phyloP scores from a whole-genome alignment of 2,888 invertebrate species.

The Loripinus fragilis region DNA sequence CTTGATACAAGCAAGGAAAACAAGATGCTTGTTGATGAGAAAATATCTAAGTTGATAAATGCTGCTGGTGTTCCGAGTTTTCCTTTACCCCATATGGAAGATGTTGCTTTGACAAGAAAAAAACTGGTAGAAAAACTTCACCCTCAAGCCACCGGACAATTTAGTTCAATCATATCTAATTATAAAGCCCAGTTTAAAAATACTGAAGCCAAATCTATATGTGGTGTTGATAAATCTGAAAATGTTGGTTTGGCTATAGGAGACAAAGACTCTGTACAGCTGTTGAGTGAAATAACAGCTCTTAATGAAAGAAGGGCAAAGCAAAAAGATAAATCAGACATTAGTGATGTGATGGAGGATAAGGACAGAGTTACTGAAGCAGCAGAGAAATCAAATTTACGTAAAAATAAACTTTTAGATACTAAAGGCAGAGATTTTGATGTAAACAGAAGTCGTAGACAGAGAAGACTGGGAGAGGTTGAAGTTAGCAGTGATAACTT shows the following conservation, averaged over 20 bases:
- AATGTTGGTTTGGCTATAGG: background rate
- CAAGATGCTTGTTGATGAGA: conserved; percentile 19
- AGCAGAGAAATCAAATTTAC: too few relatives aligned
- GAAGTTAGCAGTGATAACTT: background rate
- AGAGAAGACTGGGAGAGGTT: background rate
- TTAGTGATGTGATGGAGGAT: background rate
- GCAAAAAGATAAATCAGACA: background rate
- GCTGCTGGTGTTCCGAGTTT: conserved; percentile 64
- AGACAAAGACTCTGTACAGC: background rate
- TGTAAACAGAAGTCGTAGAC: background rate
- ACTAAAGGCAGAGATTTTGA: too few relatives aligned
- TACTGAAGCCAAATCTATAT: background rate
- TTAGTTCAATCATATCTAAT: conserved; percentile 37
- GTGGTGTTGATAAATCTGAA: background rate
- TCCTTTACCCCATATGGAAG: conserved; percentile 46
- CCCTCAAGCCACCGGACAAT: conserved; percentile 33
- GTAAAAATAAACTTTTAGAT: too few relatives aligned
- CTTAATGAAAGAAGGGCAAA: background rate
- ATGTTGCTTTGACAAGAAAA: conserved; percentile 20
- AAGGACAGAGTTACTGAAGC: background rate
- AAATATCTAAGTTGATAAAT: conserved; percentile 49
- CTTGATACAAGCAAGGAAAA: conserved; percentile 23
- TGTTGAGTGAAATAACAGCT: background rate
- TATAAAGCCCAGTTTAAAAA: conserved; percentile 18
- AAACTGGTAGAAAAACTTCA: conserved; percentile 35